phyloP scores from a whole-genome alignment of 2,113 vertebrate genomes.

The Sinosuthora webbiana region DNA sequence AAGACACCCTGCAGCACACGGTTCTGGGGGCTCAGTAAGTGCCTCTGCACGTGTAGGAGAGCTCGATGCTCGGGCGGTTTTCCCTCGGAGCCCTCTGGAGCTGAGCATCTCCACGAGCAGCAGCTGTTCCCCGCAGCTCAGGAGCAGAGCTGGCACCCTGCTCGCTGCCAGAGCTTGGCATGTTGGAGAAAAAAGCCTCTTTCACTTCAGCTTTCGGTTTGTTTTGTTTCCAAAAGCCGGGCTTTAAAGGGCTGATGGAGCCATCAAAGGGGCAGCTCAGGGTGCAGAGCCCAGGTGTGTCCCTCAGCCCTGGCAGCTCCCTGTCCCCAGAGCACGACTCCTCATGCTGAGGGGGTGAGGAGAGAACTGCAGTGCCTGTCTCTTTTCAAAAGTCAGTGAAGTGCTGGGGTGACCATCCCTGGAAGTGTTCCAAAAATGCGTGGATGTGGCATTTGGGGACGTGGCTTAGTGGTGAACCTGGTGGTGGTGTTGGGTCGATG shows the following conservation, averaged over 20 bases:
- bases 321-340: background rate
- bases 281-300: background rate
- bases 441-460: background rate
- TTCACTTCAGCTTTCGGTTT: no score
- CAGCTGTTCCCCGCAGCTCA: background rate
- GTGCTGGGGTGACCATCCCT: background rate
- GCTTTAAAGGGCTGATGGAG: background rate
- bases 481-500: background rate
- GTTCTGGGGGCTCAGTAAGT: background rate
- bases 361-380: background rate
- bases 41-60: background rate
- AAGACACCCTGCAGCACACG: conserved; percentile 4
- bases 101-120: background rate
- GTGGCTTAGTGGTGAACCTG: background rate
- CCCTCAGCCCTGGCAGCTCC: fast-evolving
- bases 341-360: background rate
- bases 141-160: background rate
- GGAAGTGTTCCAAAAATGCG: background rate
- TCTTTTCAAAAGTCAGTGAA: background rate
- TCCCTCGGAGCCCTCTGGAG: background rate
- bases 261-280: background rate
- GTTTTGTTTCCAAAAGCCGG: background rate
- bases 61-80: background rate
- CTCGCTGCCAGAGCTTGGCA: fast-evolving
- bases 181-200: background rate